phyloP scores from a whole-genome alignment of 2,113 vertebrate species.

The Prionailurus viverrinus region DNA sequence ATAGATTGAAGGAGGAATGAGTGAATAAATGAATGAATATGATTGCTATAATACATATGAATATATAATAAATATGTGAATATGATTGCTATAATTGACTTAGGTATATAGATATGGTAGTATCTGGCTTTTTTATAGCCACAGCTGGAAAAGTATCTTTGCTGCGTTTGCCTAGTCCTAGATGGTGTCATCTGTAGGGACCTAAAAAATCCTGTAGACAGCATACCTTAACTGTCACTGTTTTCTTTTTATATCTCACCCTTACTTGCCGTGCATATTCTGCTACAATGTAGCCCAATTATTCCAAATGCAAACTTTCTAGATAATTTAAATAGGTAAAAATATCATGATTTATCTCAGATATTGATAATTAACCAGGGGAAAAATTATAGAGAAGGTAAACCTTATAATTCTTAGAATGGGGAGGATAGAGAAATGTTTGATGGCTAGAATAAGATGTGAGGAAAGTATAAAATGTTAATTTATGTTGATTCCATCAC shows the following conservation, averaged over 20 bases:
- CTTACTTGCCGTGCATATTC: conserved; percentile 7
- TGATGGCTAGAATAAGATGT: not conserved
- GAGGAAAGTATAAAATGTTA: not conserved
- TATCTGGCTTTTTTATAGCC: not conserved
- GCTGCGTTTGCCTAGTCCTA: not conserved
- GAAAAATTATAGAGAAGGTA: conserved; percentile 42
- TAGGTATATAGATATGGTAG: not conserved
- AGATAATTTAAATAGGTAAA: conserved; percentile 45
- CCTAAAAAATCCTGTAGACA: not conserved
- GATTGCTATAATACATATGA: not conserved
- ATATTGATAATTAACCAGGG: not conserved
- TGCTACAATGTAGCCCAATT: not conserved
- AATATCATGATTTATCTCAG: not conserved
- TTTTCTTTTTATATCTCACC: not conserved
- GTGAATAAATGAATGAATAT: conserved; percentile 6
- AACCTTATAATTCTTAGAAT: conserved; percentile 56
- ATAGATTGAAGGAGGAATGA: not conserved
- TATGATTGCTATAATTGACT: not conserved
- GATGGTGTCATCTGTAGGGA: not conserved
- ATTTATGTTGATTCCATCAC: not conserved
- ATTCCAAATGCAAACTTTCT: conserved; percentile 20
- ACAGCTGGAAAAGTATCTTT: not conserved
- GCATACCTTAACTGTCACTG: not conserved
- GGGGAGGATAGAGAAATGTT: conserved; percentile 45
- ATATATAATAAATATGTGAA: not conserved